Evolutionary conservation across 2,113 vertebrate genomes (phyloP).

Genomic region (Columba janthina): DNA sequence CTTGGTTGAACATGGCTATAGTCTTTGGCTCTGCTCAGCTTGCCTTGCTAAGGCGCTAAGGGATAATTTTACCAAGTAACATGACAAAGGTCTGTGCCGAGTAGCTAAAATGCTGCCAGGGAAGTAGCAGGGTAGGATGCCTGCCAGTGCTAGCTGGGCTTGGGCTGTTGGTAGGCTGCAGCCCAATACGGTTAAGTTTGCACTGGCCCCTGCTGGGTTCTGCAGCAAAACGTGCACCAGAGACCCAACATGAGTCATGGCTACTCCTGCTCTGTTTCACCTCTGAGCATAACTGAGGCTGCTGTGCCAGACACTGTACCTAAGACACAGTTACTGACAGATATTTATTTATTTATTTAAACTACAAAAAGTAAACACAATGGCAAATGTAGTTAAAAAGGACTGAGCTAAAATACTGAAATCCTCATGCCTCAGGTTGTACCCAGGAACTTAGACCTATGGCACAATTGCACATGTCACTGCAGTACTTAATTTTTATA

Average conservation of each 20-base stretch:
- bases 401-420: neutral
- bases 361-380: neutral
- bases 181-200: fast-evolving
- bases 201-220: neutral
- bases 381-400: neutral
- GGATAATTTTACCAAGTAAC: no score
- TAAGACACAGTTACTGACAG: fast-evolving
- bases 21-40: neutral
- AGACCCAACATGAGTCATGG: fast-evolving
- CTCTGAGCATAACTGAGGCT: no score
- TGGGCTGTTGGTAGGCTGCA: no score
- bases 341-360: neutral
- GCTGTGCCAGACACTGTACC: fast-evolving
- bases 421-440: neutral
- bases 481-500: neutral
- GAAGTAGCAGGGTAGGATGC: fast-evolving
- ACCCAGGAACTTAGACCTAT: fast-evolving
- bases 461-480: fast-evolving
- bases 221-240: fast-evolving
- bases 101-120: neutral
- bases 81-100: neutral
- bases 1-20: fast-evolving
- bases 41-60: neutral
- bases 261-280: fast-evolving
- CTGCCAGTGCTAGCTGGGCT: fast-evolving